Conservation (phyloP, 2,888 invertebrate species). For the Hyposoter dolosus region DNA sequence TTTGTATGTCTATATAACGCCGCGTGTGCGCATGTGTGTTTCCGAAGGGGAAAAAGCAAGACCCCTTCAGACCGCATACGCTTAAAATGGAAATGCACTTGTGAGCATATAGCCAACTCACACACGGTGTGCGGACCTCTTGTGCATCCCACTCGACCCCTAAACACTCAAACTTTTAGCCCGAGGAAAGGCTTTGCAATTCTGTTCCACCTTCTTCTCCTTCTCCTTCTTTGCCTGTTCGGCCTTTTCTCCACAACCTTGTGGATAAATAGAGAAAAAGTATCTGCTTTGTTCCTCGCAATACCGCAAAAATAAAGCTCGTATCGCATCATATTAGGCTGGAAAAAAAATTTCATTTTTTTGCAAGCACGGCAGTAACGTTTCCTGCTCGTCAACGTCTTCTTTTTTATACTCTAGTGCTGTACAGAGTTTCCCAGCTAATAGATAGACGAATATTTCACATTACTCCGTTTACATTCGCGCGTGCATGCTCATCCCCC, state of each 20-base stretch:
- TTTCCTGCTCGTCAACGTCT: not conserved
- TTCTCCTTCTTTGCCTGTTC: constrained; percentile 13
- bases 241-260: constrained; percentile 7
- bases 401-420: not conserved
- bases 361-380: not conserved
- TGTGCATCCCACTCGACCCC: constrained; percentile 62
- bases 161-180: constrained; percentile 68
- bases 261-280: constrained; percentile 16
- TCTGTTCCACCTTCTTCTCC: not conserved
- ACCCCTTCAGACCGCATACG: constrained; percentile 72
- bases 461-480: constrained; percentile 20
- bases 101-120: constrained; percentile 48
- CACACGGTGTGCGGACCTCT: constrained; percentile 41
- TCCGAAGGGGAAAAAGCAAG: constrained; percentile 55
- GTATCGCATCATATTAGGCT: not conserved
- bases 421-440: not conserved
- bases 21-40: constrained; percentile 1
- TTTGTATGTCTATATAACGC: not conserved
- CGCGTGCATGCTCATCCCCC: constrained; percentile 20
- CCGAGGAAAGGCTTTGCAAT: constrained; percentile 36
- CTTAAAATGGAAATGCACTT: constrained; percentile 73
- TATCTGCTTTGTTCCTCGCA: constrained; percentile 22
- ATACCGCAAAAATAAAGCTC: constrained; percentile 40
- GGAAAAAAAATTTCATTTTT: not conserved
- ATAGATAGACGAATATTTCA: constrained; percentile 40